These are phyloP conservation scores for Eristalis tenax DNA, from an alignment of 2,888 invertebrate species.

Conservation along the genomic window DNA sequence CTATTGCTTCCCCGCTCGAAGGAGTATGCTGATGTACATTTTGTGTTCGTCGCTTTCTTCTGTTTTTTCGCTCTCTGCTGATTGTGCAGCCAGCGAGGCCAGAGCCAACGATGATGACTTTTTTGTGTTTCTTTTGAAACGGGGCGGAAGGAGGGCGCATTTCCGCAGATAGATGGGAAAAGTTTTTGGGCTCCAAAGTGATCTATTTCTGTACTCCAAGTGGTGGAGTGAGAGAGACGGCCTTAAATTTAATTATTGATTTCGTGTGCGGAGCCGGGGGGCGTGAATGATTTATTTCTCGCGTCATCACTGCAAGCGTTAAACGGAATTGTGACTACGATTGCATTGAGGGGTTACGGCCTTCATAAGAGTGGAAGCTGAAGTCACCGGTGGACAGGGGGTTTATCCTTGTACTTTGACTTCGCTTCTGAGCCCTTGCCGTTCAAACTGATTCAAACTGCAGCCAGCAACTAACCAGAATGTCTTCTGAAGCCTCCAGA, in stretches of 20 bases:
- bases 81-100: constrained; percentile 15
- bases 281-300: not conserved
- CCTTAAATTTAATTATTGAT: constrained; percentile 31
- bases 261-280: not conserved
- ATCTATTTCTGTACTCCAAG: constrained; percentile 5
- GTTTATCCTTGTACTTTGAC: too few species aligned
- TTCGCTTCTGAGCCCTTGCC: too few species aligned
- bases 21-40: too few species aligned
- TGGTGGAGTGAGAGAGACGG: constrained; percentile 10
- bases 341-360: not conserved
- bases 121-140: not conserved
- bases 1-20: constrained; percentile 75
- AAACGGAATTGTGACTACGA: not conserved
- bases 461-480: too few species aligned
- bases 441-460: too few species aligned
- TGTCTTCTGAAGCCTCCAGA: not conserved
- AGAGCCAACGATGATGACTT: constrained; percentile 13
- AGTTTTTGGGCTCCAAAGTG: constrained; percentile 1
- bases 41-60: not conserved
- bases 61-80: not conserved
- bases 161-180: constrained; percentile 18
- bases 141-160: not conserved
- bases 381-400: too few species aligned
- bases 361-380: too few species aligned
- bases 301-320: not conserved